Conservation (phyloP, 2,888 invertebrate species). For the Thysanoteuthis rhombus region DNA sequence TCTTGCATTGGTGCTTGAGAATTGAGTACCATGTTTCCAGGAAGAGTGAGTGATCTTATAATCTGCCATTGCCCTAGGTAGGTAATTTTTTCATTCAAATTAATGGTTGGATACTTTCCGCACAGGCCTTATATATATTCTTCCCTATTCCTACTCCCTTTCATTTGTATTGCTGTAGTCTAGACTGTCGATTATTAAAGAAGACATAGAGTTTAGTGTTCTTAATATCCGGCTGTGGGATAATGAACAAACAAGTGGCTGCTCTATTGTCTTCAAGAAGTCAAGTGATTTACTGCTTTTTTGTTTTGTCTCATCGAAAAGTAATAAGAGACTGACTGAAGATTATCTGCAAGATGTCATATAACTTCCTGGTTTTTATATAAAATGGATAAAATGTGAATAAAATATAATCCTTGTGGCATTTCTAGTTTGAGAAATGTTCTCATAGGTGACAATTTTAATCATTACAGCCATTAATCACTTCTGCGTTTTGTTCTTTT, state of each 20-base stretch:
- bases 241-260: not conserved
- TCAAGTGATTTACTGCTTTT: not conserved
- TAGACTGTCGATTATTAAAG: not conserved
- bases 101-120: too few relatives aligned
- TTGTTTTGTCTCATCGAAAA: not conserved
- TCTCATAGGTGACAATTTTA: too few relatives aligned
- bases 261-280: not conserved
- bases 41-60: not conserved
- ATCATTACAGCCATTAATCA: too few relatives aligned
- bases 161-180: not conserved
- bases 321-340: not conserved
- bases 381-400: too few relatives aligned
- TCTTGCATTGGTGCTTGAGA: not conserved
- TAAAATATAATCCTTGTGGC: too few relatives aligned
- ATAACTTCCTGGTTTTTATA: not conserved
- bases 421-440: too few relatives aligned
- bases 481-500: too few relatives aligned
- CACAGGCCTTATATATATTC: not conserved
- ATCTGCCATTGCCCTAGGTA: too few relatives aligned
- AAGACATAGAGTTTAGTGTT: not conserved
- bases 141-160: not conserved
- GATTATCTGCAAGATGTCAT: not conserved
- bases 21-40: not conserved
- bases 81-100: too few relatives aligned
- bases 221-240: not conserved